phyloP scores from a whole-genome alignment of 2,888 invertebrate species.

The Catonia carolina region DNA sequence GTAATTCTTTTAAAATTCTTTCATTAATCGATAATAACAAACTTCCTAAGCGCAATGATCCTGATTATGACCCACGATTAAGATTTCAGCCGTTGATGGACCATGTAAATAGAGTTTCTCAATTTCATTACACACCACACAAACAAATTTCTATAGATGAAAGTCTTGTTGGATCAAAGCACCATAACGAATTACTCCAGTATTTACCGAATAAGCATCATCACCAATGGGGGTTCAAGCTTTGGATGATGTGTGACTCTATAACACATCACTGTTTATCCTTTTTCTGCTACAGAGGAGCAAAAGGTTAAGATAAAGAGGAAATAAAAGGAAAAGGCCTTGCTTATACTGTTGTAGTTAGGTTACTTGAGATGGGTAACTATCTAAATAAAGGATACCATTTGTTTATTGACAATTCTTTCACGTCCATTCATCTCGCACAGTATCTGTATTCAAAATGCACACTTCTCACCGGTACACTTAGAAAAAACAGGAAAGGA shows the following conservation, averaged over 20 bases:
- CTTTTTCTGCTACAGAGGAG: conserved; percentile 15
- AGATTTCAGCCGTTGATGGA: conserved; percentile 17
- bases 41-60: conserved; percentile 4
- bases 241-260: conserved; percentile 13
- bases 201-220: conserved; percentile 19
- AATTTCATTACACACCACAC: conserved; percentile 3
- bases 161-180: conserved; percentile 16
- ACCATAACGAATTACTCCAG: conserved; percentile 2
- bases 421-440: conserved; percentile 5
- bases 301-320: background rate
- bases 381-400: conserved; percentile 20
- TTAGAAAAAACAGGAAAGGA: conserved; percentile 13
- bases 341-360: conserved; percentile 9
- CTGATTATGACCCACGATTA: conserved; percentile 13
- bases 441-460: conserved; percentile 6
- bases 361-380: conserved; percentile 9
- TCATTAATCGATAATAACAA: conserved; percentile 5
- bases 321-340: conserved; percentile 12
- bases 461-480: conserved; percentile 7
- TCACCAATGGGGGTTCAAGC: conserved; percentile 12
- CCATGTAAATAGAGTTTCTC: conserved; percentile 16
- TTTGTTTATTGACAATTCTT: conserved; percentile 18
- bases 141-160: background rate
- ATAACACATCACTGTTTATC: conserved; percentile 13
- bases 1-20: conserved; percentile 14